Evolutionary conservation across 92 coral and sea anemone genomes (phyloP).

Genomic region (Plumapathes pennacea): DNA sequence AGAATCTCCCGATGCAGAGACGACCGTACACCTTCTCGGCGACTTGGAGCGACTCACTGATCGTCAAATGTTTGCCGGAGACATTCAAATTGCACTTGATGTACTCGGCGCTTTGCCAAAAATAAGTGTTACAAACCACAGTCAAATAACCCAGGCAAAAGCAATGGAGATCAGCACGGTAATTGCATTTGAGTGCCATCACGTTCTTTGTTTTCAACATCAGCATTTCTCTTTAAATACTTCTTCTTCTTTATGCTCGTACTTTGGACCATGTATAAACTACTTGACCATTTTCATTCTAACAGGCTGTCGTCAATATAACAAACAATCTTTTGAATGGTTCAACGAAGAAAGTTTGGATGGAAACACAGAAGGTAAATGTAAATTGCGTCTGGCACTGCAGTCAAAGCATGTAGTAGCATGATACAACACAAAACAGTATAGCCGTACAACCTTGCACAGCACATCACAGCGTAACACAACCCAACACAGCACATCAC

Average conservation of each 20-base stretch:
- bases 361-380: slow-evolving; percentile 74
- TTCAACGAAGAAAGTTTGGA: slow-evolving; percentile 56
- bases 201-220: background rate
- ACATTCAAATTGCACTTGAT: slow-evolving; percentile 58
- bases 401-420: too few relatives aligned
- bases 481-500: too few relatives aligned
- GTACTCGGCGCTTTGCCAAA: slow-evolving; percentile 51
- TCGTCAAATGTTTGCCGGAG: slow-evolving; percentile 62
- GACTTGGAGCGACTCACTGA: slow-evolving; percentile 44
- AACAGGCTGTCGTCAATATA: slow-evolving; percentile 59
- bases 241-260: too few relatives aligned
- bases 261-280: background rate
- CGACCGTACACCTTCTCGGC: slow-evolving; percentile 36
- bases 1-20: background rate
- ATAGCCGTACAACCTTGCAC: too few relatives aligned
- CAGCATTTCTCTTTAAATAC: background rate
- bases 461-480: too few relatives aligned
- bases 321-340: slow-evolving; percentile 64
- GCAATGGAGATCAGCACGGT: slow-evolving; percentile 53
- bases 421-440: too few relatives aligned
- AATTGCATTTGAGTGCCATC: background rate
- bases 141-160: slow-evolving; percentile 22
- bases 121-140: slow-evolving; percentile 27
- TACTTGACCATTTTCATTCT: background rate
- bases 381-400: too few relatives aligned